Evolutionary conservation across 2,888 invertebrate species (phyloP), one percentile per base, ranked within the genome.

Genomic region (Incurvaria masculella): DNA sequence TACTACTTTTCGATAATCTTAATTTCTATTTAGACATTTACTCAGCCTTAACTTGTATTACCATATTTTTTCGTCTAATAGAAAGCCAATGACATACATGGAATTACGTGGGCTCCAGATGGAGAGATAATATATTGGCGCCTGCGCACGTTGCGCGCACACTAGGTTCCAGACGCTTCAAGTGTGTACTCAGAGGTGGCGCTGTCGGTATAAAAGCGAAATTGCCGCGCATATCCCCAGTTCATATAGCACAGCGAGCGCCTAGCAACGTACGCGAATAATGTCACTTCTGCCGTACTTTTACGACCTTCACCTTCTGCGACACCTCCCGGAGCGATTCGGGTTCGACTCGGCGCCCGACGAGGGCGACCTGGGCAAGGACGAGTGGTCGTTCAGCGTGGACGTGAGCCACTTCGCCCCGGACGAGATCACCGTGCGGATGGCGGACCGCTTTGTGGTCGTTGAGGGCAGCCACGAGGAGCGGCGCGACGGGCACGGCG

Each of bases 391-490:
- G 63, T 82, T 88, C 0, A 84, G 81, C 55, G 73, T 91, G 51
- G 91, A 91, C 60, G 89, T 91, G 1, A 85, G 87, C 54, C 88
- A 91, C 56, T 92, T 91, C 56, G 66, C 81, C 1, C 91, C 91
- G 0, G 82, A 85, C 42, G 91, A 92, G 64, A 81, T 93, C 17
- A 79, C 76, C 2, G 90, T 92, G 0, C 91, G 88, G 65, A 87
- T 88, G 0, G 71, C 83, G 0, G 85, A 88, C 44, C 80, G 84
- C 27, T 74, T 75, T 10, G 81, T 92, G 6, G 73, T 88, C 1
- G 78, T 89, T 2, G 86, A 90, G 63, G 91, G 87, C 0, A 89
- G 86, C 60, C 91, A 92, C 56, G 88, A 89, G 54, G 91, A 91
- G 58, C 86, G 84, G 57, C 75, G 79, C 47, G 90, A 90, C 54